These are phyloP conservation scores for Hylomyscus alleni DNA, from an alignment of 2,797 vertebrate species.

Conservation along the genomic window DNA sequence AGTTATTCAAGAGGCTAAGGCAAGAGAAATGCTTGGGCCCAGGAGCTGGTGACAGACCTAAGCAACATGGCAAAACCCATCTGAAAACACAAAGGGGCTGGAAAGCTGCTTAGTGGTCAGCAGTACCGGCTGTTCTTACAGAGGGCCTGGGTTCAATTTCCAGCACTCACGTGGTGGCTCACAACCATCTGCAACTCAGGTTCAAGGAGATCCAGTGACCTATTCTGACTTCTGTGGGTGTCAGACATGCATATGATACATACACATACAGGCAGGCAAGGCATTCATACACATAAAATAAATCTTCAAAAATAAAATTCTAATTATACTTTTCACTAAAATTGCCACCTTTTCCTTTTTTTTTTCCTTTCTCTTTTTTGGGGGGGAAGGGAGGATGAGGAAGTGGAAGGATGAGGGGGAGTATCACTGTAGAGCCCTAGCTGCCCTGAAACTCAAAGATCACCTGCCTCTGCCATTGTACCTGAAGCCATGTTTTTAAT, in stretches of 20 bases:
- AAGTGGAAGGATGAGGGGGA: too few relatives aligned
- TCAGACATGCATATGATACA: not conserved
- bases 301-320: not conserved
- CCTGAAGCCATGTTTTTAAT: not conserved
- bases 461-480: not conserved
- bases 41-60: not conserved
- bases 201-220: not conserved
- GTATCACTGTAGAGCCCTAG: not conserved
- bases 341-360: not conserved
- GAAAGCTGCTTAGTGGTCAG: too few relatives aligned
- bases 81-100: not conserved
- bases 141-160: not conserved
- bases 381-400: too few relatives aligned
- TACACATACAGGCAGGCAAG: not conserved
- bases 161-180: not conserved
- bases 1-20: not conserved
- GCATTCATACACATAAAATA: not conserved
- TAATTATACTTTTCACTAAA: conserved; percentile 55
- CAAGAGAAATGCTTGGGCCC: not conserved
- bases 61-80: not conserved
- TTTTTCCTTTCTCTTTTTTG: not conserved
- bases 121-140: not conserved
- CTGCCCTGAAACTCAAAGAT: not conserved
- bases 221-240: not conserved
- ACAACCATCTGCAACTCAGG: not conserved